These are phyloP conservation scores for Drosophila dives DNA, from an alignment of 2,888 invertebrate species.

Conservation along the genomic window DNA sequence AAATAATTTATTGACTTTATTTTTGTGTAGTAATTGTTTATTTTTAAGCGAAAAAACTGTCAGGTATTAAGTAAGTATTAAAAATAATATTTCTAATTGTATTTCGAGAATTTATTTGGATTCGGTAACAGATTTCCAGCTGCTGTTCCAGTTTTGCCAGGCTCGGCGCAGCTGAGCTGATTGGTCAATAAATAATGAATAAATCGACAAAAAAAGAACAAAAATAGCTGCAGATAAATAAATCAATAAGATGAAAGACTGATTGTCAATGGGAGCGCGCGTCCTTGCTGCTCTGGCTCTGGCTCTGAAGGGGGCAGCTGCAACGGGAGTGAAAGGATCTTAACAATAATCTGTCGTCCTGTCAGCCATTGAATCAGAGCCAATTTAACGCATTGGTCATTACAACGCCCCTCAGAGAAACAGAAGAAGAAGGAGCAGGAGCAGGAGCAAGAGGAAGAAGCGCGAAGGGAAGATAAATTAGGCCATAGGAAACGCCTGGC, in stretches of 20 bases:
- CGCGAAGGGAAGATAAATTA: constrained; percentile 67
- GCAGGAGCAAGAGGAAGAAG: neutral
- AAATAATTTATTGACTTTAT: neutral
- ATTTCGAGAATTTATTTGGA: neutral
- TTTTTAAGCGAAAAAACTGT: neutral
- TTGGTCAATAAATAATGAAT: constrained; percentile 54
- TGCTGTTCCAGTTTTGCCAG: constrained; percentile 37
- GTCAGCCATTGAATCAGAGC: constrained; percentile 62
- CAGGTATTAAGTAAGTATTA: neutral
- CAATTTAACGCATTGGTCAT: constrained; percentile 78
- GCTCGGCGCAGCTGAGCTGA: neutral
- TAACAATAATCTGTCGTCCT: constrained; percentile 62
- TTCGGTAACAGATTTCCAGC: constrained; percentile 11
- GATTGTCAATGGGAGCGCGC: constrained; percentile 36
- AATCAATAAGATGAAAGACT: constrained; percentile 61
- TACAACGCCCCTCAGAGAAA: constrained; percentile 53
- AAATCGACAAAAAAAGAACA: constrained; percentile 42
- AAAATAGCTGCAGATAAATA: constrained; percentile 45
- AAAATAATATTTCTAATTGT: neutral
- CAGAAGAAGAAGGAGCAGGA: neutral
- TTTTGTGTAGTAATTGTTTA: neutral
- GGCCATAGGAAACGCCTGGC: constrained; percentile 54
- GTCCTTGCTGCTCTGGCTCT: constrained; percentile 7
- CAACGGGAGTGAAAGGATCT: constrained; percentile 32
- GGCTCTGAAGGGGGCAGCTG: constrained; percentile 22